Evolutionary conservation across 2,888 invertebrate genomes (phyloP).

Genomic region (Oegoconia quadripuncta): DNA sequence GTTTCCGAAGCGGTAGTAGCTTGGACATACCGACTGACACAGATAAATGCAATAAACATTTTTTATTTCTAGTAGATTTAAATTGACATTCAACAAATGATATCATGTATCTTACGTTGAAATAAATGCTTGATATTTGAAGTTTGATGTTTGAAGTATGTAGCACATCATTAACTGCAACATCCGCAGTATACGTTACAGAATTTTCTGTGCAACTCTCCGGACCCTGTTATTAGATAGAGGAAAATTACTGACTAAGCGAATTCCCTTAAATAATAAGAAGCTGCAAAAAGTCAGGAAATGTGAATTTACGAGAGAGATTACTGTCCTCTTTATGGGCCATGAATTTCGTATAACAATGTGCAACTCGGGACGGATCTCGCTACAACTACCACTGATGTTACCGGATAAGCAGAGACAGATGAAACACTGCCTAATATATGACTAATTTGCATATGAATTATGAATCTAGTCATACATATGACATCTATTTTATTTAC

Average conservation of each 20-base stretch:
- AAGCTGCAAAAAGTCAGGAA: conserved; percentile 17
- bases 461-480: neutral
- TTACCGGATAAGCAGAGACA: neutral
- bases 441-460: neutral
- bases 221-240: neutral
- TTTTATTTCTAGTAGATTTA: no score
- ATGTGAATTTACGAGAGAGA: conserved; percentile 29
- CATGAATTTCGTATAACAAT: conserved; percentile 30
- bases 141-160: no score
- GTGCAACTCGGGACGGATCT: neutral
- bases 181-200: no score
- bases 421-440: neutral
- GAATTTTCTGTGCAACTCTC: no score
- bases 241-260: conserved; percentile 1
- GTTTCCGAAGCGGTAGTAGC: no score
- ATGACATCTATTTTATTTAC: neutral
- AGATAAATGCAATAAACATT: no score
- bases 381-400: no score
- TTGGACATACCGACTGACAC: no score
- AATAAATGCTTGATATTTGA: neutral
- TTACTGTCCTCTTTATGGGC: conserved; percentile 34
- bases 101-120: no score
- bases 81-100: no score
- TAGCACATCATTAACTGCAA: no score
- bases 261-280: neutral